Evolutionary conservation across 2,888 invertebrate genomes (phyloP), one percentile per base, ranked within the genome.

Genomic region (Himalopsyche japonica): DNA sequence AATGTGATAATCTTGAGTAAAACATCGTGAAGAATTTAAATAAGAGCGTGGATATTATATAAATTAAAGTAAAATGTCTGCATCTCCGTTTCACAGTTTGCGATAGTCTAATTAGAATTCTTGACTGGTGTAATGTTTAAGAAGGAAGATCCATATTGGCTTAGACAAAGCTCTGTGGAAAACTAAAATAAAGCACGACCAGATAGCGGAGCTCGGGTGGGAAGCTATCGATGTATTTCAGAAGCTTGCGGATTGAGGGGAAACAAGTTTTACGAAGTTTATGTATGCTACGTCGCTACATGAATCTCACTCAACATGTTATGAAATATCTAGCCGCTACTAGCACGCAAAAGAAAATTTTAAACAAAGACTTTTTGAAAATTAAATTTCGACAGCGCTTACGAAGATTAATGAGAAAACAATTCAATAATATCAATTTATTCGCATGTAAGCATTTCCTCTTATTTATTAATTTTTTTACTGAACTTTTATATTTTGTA

Each of bases 101-200:
- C 57, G 20, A 57, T 57, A 57, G 57, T 79, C 79, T 79, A 79
- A 79, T 79, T 79, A 79, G 79, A 79, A 37, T 79, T 79, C 47
- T 27, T 47, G 7, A 79, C 79, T 79, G 37, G 47, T n/a, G 43
- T 27, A 27, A 27, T 27, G 79, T 79, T 79, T 37, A 79, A 79
- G 79, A 79, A 79, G 79, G 43, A 79, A 47, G 43, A 79, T 37
- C 79, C 24, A 43, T 79, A 79, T 79, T 79, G 79, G 79, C 47
- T 79, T 43, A 79, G 79, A 79, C 47, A 79, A 79, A 79, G 79
- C 79, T 43, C 43, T 47, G 47, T 79, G 43, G 27, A 43, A 79
- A 79, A 47, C 34, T 47, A 32, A 77, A 77, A 37, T 77, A 37
- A 77, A 79, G 47, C 79, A 43, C 79, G 37, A 27, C 37, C 79